Base-by-base conservation (phyloP, 1,140 invertebrate genomes). In the Palaemon carinicauda region DNA sequence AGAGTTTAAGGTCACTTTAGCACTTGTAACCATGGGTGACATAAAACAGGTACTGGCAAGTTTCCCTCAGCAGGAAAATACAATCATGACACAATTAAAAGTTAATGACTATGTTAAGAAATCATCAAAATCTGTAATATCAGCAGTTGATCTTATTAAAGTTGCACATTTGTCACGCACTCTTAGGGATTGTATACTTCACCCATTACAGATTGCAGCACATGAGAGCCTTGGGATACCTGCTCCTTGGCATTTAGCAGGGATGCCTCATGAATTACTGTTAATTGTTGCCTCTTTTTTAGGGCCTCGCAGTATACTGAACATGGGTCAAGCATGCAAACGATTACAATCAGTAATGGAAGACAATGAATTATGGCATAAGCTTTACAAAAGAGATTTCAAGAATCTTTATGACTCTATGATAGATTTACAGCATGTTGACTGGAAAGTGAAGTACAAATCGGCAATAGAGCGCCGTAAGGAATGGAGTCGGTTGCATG, bases 181-280 rank as follows among this genome's bases (percentile, higher is more conserved):
- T 17, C 51, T 89, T 15, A 60, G 88, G n/a, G 84, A 89, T 69
- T 50, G 53, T 4, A 50, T 89, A 29, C 82, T 89, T 19, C 73
- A 85, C 17, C 88, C 88, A 17, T 41, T 89, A 53, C 88, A 89
- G 54, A 65, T 89, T 21, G 85, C 88, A 14, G 88, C 86, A 24
- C 88, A 89, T 50, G 56, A 81, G 65, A 83, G 71, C 15, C 69
- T 89, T 52, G 88, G 82, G 12, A 69, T 89, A 17, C 88, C 88
- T 7, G 86, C 88, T 3, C 88, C 88, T 9, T 89, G 82, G 78
- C 88, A 89, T 33, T 53, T 89, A 29, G 85, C 82, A n/a, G 88
- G 88, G 19, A 56, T 89, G 19, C 86, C 88, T 14, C 82, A 84
- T n/a, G 88, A 89, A 51, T 51, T 89, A 53, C 41, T 89, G 9